A percentile compares a stretch with the other conserved stretches of the same genome.
These are phyloP conservation scores for Psococerastis gibbosa DNA, from an alignment of 2,888 invertebrate genomes.

Conservation along the genomic window DNA sequence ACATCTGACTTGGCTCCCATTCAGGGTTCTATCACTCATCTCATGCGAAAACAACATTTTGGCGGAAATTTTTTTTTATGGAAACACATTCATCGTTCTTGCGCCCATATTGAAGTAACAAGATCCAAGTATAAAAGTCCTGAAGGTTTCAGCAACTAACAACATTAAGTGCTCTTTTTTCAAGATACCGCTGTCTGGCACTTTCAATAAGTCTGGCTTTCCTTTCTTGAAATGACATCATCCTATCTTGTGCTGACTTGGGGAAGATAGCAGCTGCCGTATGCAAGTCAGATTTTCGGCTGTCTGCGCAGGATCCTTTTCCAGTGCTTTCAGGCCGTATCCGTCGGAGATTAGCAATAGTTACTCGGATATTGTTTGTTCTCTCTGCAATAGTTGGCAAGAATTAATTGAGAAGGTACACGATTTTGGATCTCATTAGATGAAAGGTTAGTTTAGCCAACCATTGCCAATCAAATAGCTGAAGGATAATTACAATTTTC, in stretches of 20 bases:
- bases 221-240: conserved; percentile 55
- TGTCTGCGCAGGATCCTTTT: conserved; percentile 17
- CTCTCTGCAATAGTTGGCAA: conserved; percentile 35
- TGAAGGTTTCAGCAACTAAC: conserved; percentile 15
- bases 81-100: no score
- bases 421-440: no score
- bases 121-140: no score
- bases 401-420: background rate
- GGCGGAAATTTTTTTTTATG: no score
- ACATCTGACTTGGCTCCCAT: no score
- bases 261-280: conserved; percentile 28
- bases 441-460: no score
- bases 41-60: no score
- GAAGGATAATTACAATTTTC: no score
- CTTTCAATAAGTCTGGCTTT: conserved; percentile 60
- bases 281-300: conserved; percentile 15
- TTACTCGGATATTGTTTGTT: conserved; percentile 57
- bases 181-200: conserved; percentile 55
- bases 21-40: no score
- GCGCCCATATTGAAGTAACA: no score
- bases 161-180: conserved; percentile 44
- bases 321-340: conserved; percentile 43
- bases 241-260: conserved; percentile 38
- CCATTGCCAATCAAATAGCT: no score
- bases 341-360: conserved; percentile 64